phyloP scores from a whole-genome alignment of 2,797 vertebrate genomes.

The Nyctibius grandis region DNA sequence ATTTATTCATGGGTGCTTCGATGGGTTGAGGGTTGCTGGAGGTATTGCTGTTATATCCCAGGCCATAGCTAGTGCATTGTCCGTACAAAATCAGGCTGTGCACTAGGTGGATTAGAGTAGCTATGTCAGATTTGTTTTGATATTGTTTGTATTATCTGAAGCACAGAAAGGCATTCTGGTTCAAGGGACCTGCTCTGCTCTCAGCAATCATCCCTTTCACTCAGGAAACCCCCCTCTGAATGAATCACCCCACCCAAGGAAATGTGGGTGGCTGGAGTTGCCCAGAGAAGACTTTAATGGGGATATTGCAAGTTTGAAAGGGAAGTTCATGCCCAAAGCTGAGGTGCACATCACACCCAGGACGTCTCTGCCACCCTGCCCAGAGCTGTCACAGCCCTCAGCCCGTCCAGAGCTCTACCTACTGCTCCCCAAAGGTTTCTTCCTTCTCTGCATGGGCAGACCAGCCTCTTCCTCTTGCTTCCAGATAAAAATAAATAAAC shows the following conservation, averaged over 20 bases:
- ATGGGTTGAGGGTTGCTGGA: background rate
- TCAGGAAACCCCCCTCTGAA: background rate
- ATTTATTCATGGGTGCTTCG: background rate
- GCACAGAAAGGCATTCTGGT: background rate
- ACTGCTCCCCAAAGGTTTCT: background rate
- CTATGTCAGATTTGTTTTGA: background rate
- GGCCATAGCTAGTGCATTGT: background rate
- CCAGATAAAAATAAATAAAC: background rate
- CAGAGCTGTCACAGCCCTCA: background rate
- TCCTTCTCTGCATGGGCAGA: background rate
- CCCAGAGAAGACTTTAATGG: background rate
- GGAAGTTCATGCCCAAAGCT: background rate
- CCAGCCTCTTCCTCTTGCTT: background rate
- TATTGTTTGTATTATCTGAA: background rate
- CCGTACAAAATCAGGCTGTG: background rate
- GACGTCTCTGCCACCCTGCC: background rate
- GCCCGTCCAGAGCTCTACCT: background rate
- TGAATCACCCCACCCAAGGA: accelerated
- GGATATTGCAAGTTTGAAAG: background rate
- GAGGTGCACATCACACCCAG: background rate
- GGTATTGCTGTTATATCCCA: background rate
- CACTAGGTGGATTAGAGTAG: background rate
- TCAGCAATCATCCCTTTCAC: background rate
- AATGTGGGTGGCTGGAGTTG: background rate
- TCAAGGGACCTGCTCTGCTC: background rate